Evolutionary conservation across 2,797 vertebrate species (phyloP).

Genomic region (Ciconia nigra): DNA sequence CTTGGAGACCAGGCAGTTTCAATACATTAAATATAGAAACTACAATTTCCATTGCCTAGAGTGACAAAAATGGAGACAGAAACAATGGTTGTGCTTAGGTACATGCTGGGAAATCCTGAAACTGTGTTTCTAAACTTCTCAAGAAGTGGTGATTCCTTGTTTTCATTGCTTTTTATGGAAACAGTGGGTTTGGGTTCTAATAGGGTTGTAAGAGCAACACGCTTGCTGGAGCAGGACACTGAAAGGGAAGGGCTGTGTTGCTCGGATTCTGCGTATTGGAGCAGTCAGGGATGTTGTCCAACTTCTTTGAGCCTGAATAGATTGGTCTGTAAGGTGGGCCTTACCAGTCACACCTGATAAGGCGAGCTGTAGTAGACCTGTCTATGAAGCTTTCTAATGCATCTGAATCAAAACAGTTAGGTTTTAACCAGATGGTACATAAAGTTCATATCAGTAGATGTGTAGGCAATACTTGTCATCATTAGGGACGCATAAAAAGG

Average conservation of each 20-base stretch:
- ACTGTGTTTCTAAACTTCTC: not conserved
- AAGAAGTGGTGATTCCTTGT: not conserved
- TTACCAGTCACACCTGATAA: not conserved
- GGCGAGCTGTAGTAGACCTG: not conserved
- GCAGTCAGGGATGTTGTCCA: not conserved
- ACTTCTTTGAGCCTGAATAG: not conserved
- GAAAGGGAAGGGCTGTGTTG: not conserved
- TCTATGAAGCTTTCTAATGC: not conserved
- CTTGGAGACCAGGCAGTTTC: constrained; percentile 62
- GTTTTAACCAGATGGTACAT: not conserved
- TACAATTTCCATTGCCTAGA: constrained; percentile 49
- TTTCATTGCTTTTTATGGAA: not conserved
- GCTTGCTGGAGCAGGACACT: not conserved
- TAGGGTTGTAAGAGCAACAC: not conserved
- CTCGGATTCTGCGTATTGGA: not conserved
- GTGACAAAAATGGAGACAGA: constrained; percentile 43
- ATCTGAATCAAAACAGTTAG: not conserved
- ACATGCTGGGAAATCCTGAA: not conserved
- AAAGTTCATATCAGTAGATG: not conserved
- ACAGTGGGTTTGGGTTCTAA: not conserved
- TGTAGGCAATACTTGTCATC: not conserved
- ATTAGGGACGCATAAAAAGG: not conserved
- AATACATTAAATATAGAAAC: constrained; percentile 51
- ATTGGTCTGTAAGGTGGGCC: not conserved
- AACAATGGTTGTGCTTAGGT: not conserved